phyloP scores from a whole-genome alignment of 1,140 invertebrate genomes.

The Procambarus virginalis region DNA sequence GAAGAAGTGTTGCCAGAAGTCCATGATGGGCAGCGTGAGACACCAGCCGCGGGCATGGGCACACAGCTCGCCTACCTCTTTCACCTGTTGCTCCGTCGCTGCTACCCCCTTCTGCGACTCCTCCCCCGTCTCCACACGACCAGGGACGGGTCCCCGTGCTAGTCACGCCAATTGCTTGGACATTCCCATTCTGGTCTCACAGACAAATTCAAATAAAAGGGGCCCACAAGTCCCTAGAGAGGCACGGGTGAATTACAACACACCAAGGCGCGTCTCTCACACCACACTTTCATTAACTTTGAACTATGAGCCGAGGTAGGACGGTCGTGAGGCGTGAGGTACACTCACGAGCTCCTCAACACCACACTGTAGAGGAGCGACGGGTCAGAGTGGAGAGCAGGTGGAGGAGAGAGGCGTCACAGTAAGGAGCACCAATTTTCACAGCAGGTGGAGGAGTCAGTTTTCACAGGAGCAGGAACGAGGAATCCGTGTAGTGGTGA shows the following conservation, averaged over 20 bases:
- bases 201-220: not conserved
- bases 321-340: not conserved
- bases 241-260: not conserved
- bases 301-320: not conserved
- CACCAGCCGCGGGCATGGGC: conserved; percentile 55
- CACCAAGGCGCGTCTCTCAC: not conserved
- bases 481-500: not conserved
- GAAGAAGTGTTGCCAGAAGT: conserved; percentile 64
- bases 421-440: too few relatives aligned
- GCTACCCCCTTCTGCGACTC: not conserved
- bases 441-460: too few relatives aligned
- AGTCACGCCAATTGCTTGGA: conserved; percentile 10
- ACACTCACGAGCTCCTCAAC: not conserved
- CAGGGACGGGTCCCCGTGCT: not conserved
- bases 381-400: not conserved
- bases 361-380: too few relatives aligned
- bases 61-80: conserved; percentile 14
- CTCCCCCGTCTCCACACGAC: not conserved
- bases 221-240: too few relatives aligned
- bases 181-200: not conserved
- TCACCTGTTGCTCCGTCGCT: not conserved
- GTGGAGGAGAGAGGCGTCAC: too few relatives aligned
- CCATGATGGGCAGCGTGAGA: conserved; percentile 55
- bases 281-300: not conserved
- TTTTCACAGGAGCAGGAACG: too few relatives aligned